Conservation (phyloP, 2,888 invertebrate species). For the Tiliacea citrago region DNA sequence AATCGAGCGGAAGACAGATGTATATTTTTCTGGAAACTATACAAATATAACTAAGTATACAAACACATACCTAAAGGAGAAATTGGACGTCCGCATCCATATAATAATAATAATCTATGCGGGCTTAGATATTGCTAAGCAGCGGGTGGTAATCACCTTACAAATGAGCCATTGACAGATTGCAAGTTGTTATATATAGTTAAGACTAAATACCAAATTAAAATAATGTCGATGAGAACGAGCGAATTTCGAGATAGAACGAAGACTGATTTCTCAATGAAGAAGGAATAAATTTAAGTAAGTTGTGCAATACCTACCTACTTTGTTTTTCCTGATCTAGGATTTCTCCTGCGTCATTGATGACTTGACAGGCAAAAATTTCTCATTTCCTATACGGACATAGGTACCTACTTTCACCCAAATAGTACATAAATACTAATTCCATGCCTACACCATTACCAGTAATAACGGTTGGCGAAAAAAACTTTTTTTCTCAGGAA, state of each 20-base stretch:
- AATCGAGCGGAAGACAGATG: neutral
- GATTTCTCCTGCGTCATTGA: too few relatives aligned
- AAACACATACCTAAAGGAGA: neutral
- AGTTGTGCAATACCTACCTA: neutral
- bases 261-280: neutral
- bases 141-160: slow-evolving; percentile 34
- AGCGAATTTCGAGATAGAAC: neutral
- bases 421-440: too few relatives aligned
- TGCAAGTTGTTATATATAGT: neutral
- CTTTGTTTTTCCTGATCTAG: neutral
- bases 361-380: neutral
- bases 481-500: neutral
- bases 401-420: neutral
- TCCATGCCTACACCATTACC: too few relatives aligned
- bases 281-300: neutral
- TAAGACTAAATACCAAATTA: neutral
- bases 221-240: neutral
- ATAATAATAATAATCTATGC: neutral
- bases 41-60: neutral
- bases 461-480: fast-evolving
- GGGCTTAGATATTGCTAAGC: slow-evolving; percentile 18
- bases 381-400: neutral
- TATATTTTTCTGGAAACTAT: neutral
- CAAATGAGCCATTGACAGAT: slow-evolving; percentile 37
- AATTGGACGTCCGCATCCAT: neutral